Evolutionary conservation across 64 coral and sea anemone genomes (phyloP).

Genomic region (Porites lutea): DNA sequence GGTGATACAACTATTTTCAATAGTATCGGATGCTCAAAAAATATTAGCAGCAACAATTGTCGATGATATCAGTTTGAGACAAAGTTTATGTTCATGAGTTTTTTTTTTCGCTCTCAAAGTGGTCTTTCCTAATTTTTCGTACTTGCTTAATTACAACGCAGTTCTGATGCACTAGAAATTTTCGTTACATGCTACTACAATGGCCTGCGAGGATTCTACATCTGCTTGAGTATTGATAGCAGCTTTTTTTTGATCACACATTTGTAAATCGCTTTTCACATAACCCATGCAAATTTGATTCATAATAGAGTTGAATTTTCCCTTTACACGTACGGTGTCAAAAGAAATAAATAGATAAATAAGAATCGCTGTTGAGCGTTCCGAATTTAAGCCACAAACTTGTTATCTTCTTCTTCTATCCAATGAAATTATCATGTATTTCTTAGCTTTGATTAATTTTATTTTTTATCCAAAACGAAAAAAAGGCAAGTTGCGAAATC

Average conservation of each 20-base stretch:
- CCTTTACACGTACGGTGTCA: not conserved
- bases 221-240: constrained; percentile 31
- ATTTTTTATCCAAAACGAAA: not conserved
- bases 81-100: not conserved
- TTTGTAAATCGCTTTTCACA: constrained; percentile 8
- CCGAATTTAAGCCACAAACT: not conserved
- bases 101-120: not conserved
- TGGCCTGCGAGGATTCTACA: not conserved
- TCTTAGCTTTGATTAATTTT: too few species aligned
- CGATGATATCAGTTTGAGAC: not conserved
- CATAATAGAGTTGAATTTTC: not conserved
- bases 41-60: not conserved
- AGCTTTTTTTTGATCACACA: constrained; percentile 33
- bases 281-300: constrained; percentile 3
- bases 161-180: not conserved
- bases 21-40: constrained; percentile 6
- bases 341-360: not conserved
- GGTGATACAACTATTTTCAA: not conserved
- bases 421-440: too few species aligned
- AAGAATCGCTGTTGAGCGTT: not conserved
- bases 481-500: not conserved
- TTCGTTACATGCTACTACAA: not conserved
- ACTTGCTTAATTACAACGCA: not conserved
- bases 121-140: not conserved
- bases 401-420: not conserved